Evolutionary conservation across 2,113 vertebrate species (phyloP), one percentile per base, ranked within the genome.

Genomic region (Pogonocichla stellata): DNA sequence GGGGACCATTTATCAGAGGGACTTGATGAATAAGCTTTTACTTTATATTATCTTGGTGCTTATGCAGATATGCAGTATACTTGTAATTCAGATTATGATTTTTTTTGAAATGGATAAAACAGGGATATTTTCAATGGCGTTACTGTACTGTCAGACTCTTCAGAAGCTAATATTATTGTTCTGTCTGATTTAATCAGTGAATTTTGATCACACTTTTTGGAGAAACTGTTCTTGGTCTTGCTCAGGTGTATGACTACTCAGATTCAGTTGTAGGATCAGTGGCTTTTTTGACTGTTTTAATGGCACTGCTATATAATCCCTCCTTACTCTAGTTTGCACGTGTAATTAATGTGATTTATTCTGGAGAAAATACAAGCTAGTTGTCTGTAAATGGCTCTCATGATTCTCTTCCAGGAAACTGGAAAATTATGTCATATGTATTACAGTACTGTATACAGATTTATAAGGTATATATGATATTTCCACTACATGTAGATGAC

Each of bases 1-100:
- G 56, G 94, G 95, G 92, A 93, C 83, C 92, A 94, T 95, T 97
- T 92, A 47, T 69, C 60, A 90, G 86, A 86, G 51, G 82, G 38
- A 87, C 80, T 80, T 66, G 23, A 70, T 82, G 72, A 62, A 54
- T 80, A 66, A 61, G 45, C 36, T 92, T 95, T 78, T 72, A 71
- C 57, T 86, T 89, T 61, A 9, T 85, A 86, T 69, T 73, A 73
- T 70, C 54, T 62, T 71, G 81, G 47, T 78, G 64, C 71, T 70
- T 87, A 56, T 26, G 61, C 45, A 50, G 28, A 36, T 78, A 70
- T 19, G 26, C 66, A 43, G 40, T 66, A 60, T 64, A 54, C 19
- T 73, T 80, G 72, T 88, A 80, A 90, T 78, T 83, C 60, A 81
- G 24, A 71, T 87, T 36, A 48, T 70, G 31, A 28, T n/a, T 92